Conservation (phyloP, 2,888 invertebrate genomes). For the Spisula solida region DNA sequence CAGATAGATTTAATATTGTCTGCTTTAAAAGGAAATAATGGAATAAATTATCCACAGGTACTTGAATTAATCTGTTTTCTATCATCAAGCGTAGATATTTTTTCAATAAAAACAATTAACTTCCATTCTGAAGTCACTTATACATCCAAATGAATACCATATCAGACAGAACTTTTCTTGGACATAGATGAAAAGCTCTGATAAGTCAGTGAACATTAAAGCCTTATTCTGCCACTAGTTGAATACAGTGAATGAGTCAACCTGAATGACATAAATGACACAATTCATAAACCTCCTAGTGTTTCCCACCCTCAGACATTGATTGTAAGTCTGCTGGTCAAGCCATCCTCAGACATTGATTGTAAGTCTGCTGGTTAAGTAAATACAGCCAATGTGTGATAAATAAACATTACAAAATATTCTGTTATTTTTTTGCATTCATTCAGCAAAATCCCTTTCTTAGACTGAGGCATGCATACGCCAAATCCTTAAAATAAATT, state of each 20-base stretch:
- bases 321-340: background rate
- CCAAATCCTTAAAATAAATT: background rate
- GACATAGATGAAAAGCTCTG: background rate
- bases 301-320: background rate
- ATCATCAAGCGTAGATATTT: background rate
- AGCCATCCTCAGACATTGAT: background rate
- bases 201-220: background rate
- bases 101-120: constrained; percentile 10
- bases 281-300: background rate
- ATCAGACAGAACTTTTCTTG: background rate
- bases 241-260: background rate
- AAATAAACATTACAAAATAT: background rate
- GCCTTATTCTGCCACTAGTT: background rate
- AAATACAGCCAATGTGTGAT: background rate
- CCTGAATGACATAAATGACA: background rate
- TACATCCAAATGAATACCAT: background rate
- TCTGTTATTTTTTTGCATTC: background rate
- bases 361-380: background rate
- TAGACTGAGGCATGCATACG: background rate
- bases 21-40: background rate
- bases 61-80: constrained; percentile 20
- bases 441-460: background rate
- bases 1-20: constrained; percentile 8
- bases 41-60: background rate
- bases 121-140: background rate